phyloP scores from a whole-genome alignment of 2,113 vertebrate genomes.

The Himantopus leucocephalus region DNA sequence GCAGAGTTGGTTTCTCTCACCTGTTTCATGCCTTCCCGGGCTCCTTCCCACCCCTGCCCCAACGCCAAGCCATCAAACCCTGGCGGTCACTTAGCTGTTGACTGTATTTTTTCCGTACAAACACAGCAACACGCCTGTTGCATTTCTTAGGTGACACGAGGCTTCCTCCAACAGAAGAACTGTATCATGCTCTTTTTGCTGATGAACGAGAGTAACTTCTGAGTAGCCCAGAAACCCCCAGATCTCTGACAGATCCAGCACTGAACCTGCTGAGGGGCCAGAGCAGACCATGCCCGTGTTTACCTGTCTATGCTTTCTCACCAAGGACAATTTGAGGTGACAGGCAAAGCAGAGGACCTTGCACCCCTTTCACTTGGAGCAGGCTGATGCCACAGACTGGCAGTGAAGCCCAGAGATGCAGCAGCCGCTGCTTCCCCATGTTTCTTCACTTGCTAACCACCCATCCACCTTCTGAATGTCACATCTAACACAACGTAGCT shows the following conservation, averaged over 20 bases:
- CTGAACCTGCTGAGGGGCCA: fast-evolving
- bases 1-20: neutral
- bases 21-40: neutral
- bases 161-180: neutral
- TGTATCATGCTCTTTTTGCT: neutral
- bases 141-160: neutral
- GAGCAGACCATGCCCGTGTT: neutral
- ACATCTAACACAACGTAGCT: neutral
- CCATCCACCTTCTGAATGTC: neutral
- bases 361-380: neutral
- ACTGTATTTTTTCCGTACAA: neutral
- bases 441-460: neutral
- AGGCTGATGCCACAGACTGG: neutral
- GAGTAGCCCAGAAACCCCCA: neutral
- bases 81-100: neutral
- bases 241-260: neutral
- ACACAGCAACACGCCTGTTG: neutral
- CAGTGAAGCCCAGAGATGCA: neutral
- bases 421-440: neutral
- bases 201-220: neutral
- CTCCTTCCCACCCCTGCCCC: neutral
- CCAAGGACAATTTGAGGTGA: neutral
- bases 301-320: neutral
- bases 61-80: neutral
- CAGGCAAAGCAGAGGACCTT: fast-evolving